phyloP scores from a whole-genome alignment of 2,113 vertebrate species.

The Brachirus orientalis region DNA sequence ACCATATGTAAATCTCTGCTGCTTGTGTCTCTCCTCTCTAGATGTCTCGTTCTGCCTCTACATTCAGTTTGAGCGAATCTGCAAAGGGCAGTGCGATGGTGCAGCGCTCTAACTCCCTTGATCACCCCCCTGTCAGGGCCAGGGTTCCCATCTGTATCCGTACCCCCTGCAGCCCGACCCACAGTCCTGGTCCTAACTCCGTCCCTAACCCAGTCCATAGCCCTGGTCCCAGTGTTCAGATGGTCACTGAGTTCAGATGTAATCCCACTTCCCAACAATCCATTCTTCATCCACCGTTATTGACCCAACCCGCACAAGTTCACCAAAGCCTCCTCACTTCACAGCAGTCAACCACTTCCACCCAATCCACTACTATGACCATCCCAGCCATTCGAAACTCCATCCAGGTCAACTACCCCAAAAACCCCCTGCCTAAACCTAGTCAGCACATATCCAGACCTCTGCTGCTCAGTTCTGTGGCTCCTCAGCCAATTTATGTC shows the following conservation, averaged over 20 bases:
- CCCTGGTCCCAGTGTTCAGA: neutral
- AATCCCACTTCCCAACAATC: slow-evolving; percentile 38
- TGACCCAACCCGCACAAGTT: slow-evolving; percentile 18
- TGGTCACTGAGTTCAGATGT: neutral
- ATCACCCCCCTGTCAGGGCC: slow-evolving; percentile 78
- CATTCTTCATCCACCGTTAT: slow-evolving; percentile 44
- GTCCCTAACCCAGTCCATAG: slow-evolving; percentile 27
- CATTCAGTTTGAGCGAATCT: slow-evolving; percentile 82
- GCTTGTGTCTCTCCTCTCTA: slow-evolving; percentile 68
- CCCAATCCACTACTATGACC: slow-evolving; percentile 5
- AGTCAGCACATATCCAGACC: slow-evolving; percentile 13
- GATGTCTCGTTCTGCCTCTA: slow-evolving; percentile 86
- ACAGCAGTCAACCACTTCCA: slow-evolving; percentile 6
- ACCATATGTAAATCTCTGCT: slow-evolving; percentile 35
- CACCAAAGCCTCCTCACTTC: slow-evolving; percentile 33
- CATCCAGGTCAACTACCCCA: slow-evolving; percentile 1
- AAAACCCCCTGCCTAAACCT: slow-evolving; percentile 17
- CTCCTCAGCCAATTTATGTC: slow-evolving; percentile 8
- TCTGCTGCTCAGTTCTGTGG: slow-evolving; percentile 3
- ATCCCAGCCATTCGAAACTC: slow-evolving; percentile 8
- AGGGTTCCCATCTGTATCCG: slow-evolving; percentile 73
- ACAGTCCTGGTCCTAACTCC: slow-evolving; percentile 48
- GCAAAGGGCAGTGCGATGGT: slow-evolving; percentile 77
- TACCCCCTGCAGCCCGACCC: slow-evolving; percentile 62
- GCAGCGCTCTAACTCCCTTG: slow-evolving; percentile 86